Conservation (phyloP, 1,140 invertebrate genomes). For the Papilio glaucus region DNA sequence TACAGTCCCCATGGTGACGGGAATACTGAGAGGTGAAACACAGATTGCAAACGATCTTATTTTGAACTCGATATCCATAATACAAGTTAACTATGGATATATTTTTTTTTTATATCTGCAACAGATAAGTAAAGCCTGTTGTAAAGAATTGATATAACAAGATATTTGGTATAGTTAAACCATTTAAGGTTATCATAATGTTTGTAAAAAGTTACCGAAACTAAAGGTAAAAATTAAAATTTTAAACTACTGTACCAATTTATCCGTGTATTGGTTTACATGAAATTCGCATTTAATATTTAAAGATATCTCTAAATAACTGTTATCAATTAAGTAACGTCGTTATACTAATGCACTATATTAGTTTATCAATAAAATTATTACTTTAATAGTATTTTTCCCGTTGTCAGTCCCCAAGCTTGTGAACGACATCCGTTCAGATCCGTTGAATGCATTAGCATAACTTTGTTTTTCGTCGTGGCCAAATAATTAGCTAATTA, state of each 20-base stretch:
- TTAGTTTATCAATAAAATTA: conserved; percentile 6
- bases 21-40: no score
- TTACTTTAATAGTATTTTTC: not conserved
- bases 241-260: not conserved
- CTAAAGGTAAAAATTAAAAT: not conserved
- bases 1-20: no score
- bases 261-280: not conserved
- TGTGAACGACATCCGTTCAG: not conserved
- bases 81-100: no score
- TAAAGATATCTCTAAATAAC: not conserved
- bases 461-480: conserved; percentile 20
- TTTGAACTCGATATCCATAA: no score
- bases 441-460: not conserved
- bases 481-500: conserved; percentile 18
- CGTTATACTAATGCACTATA: not conserved
- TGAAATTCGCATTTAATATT: conserved; percentile 11
- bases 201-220: not conserved
- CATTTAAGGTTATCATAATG: not conserved
- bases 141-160: conserved; percentile 8
- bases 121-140: not conserved
- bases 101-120: not conserved
- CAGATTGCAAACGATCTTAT: no score
- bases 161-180: not conserved
- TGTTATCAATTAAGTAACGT: conserved; percentile 8
- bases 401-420: not conserved